Percentiles rank a stretch among this genome's conserved stretches.
These are phyloP conservation scores for Euwallacea similis DNA, from an alignment of 1,140 invertebrate genomes.

Conservation along the genomic window DNA sequence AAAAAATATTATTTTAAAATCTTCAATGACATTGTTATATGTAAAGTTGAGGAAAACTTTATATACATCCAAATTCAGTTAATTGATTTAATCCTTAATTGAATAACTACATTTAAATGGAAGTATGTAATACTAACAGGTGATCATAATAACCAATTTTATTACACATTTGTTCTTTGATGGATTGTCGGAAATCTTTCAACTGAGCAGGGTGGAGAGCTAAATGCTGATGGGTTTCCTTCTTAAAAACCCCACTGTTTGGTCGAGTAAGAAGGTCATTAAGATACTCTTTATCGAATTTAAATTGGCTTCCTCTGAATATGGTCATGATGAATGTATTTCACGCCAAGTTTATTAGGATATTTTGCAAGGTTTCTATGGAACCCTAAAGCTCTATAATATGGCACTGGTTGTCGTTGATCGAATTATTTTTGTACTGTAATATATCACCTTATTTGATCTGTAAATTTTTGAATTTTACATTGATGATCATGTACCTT, in stretches of 20 bases:
- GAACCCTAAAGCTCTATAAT: too few species aligned
- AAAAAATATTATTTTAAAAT: background rate
- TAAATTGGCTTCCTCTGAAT: background rate
- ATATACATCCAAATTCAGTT: too few species aligned
- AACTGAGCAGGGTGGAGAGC: constrained; percentile 64
- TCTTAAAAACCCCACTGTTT: constrained; percentile 60
- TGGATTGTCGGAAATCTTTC: constrained; percentile 58
- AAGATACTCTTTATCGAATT: constrained; percentile 43
- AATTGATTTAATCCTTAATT: too few species aligned
- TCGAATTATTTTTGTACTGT: too few species aligned
- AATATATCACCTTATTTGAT: too few species aligned
- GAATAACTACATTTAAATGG: background rate
- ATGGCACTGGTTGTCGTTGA: too few species aligned
- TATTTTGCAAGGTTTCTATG: too few species aligned
- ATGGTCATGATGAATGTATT: too few species aligned
- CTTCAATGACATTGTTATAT: background rate
- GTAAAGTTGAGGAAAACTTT: background rate
- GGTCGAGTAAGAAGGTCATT: constrained; percentile 55
- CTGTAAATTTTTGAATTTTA: too few species aligned
- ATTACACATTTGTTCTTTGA: constrained; percentile 58
- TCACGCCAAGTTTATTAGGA: too few species aligned
- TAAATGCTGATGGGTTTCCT: constrained; percentile 59
- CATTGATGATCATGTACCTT: too few species aligned
- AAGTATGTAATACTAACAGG: constrained; percentile 49
- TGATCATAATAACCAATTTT: constrained; percentile 60